These are phyloP conservation scores for Varanus komodoensis DNA, from an alignment of 2,113 vertebrate genomes.

Conservation along the genomic window DNA sequence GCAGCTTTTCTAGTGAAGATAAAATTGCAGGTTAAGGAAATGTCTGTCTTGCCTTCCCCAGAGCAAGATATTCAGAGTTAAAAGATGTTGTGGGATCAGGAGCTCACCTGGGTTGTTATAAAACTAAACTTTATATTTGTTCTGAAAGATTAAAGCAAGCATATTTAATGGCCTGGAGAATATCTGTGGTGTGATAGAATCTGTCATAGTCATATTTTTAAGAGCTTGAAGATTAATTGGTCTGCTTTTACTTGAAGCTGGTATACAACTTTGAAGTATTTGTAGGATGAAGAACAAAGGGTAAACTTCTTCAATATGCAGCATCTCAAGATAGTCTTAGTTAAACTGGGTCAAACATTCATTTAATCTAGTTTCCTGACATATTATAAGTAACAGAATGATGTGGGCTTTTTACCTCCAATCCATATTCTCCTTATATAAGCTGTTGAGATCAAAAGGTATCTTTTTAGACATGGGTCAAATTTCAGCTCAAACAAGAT, in stretches of 20 bases:
- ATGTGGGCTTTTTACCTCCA: not conserved
- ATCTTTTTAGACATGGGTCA: not conserved
- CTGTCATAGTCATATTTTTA: constrained; percentile 32
- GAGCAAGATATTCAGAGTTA: not conserved
- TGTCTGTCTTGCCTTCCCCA: too few species aligned
- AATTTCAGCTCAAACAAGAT: not conserved
- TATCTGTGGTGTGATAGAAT: constrained; percentile 1
- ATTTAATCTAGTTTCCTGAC: constrained; percentile 15
- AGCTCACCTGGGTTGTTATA: not conserved
- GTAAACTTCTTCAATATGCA: constrained; percentile 14
- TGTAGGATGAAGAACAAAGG: constrained; percentile 22
- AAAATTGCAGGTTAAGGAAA: not conserved
- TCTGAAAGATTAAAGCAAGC: not conserved
- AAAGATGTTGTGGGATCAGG: not conserved
- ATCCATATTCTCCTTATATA: not conserved
- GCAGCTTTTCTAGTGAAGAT: not conserved
- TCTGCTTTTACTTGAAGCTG: constrained; percentile 23
- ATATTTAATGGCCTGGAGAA: not conserved
- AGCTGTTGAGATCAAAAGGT: not conserved
- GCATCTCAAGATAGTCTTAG: not conserved
- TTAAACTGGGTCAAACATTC: not conserved
- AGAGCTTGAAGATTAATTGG: not conserved
- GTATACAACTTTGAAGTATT: constrained; percentile 11
- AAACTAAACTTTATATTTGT: constrained; percentile 20
- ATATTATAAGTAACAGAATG: not conserved